phyloP scores from a whole-genome alignment of 2,797 vertebrate genomes.

The Anomalospiza imberbis region DNA sequence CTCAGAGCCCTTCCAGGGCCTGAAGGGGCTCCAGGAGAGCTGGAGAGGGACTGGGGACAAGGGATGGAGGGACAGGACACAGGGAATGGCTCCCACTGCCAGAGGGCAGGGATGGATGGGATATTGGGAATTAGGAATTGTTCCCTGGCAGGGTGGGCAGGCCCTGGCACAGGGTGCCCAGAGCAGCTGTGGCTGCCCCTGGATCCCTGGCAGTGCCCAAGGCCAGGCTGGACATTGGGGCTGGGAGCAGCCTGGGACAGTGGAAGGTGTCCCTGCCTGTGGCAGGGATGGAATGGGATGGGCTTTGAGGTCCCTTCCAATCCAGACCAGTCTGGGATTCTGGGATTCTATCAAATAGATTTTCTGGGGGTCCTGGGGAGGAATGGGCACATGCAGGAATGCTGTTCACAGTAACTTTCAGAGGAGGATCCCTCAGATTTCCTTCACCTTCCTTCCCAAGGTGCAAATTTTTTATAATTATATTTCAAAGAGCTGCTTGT shows the following conservation, averaged over 20 bases:
- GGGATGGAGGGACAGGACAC: background rate
- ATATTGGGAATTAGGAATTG: background rate
- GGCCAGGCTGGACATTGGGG: background rate
- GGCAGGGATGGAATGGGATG: rapidly evolving
- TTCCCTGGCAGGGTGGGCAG: background rate
- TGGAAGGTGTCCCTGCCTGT: background rate
- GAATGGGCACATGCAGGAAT: rapidly evolving
- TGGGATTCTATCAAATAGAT: background rate
- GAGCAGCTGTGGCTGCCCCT: background rate
- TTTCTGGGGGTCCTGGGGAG: background rate
- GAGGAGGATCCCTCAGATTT: background rate
- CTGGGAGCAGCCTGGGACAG: background rate
- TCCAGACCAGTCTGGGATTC: background rate
- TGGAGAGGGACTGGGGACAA: background rate
- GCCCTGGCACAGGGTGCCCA: background rate
- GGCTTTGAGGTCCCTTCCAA: background rate
- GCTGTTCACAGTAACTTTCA: background rate
- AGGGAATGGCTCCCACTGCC: background rate
- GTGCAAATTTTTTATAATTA: background rate
- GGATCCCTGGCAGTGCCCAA: background rate
- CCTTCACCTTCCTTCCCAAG: background rate
- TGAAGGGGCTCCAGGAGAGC: background rate
- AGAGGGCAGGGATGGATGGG: background rate
- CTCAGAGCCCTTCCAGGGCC: background rate
- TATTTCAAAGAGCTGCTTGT: background rate